Conservation (phyloP, 2,797 vertebrate species). For the Sardinella longiceps region DNA sequence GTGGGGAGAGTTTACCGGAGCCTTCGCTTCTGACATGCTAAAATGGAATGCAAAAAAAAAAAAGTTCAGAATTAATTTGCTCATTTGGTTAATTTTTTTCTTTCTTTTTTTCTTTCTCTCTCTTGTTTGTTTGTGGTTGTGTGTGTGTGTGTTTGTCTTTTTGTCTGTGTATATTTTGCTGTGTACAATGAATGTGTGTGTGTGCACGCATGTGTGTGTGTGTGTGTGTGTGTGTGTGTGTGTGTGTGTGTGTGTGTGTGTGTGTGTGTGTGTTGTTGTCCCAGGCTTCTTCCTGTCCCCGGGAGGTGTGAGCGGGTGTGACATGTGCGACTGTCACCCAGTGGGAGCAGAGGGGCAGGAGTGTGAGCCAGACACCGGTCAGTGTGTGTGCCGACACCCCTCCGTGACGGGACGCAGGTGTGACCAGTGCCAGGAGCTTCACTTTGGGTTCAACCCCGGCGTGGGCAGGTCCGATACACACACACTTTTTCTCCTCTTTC, state of each 20-base stretch:
- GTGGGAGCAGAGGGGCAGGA: conserved; percentile 72
- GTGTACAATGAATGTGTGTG: neutral
- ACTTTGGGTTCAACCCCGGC: conserved; percentile 85
- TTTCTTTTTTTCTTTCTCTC: neutral
- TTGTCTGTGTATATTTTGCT: neutral
- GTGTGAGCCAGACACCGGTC: conserved; percentile 80
- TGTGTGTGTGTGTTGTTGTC: conserved; percentile 21
- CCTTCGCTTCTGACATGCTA: neutral
- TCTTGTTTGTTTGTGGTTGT: neutral
- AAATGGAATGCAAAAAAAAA: neutral
- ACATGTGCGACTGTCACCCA: conserved; percentile 83
- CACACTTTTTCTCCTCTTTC: neutral
- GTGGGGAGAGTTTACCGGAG: neutral
- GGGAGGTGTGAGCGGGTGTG: conserved; percentile 66
- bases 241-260: conserved; percentile 24
- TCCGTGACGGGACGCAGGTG: conserved; percentile 82
- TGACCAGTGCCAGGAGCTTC: conserved; percentile 79
- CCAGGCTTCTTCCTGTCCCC: conserved; percentile 82
- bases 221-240: conserved; percentile 34
- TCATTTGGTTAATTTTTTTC: neutral
- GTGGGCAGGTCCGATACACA: conserved; percentile 73
- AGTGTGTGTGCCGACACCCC: conserved; percentile 79
- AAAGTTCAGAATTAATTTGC: neutral
- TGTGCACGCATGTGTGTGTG: neutral
- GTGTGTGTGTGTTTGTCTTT: neutral